A percentile compares a stretch with the other conserved stretches of the same genome.
These are phyloP conservation scores for Tethea ocularis DNA, from an alignment of 2,888 invertebrate species.

Conservation along the genomic window DNA sequence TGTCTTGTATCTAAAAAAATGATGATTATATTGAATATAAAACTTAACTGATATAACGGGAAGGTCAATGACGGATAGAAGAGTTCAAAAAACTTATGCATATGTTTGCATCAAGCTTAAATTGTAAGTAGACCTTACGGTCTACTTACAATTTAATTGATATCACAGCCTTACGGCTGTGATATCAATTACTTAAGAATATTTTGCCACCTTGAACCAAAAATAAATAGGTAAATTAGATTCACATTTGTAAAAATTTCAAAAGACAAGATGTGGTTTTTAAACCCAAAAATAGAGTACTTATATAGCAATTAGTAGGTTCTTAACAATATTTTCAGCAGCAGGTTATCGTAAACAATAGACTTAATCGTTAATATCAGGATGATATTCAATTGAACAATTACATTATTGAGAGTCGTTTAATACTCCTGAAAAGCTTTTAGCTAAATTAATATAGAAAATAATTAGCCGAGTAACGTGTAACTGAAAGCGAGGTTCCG, in stretches of 20 bases:
- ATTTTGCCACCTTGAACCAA: too few species aligned
- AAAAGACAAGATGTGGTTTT: neutral
- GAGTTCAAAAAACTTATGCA: too few species aligned
- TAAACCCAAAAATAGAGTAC: neutral
- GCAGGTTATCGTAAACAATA: constrained; percentile 38
- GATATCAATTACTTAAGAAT: too few species aligned
- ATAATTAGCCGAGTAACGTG: constrained; percentile 63
- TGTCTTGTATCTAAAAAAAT: neutral
- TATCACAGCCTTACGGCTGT: too few species aligned
- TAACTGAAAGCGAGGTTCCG: constrained; percentile 66
- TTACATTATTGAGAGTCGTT: constrained; percentile 54
- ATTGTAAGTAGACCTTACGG: too few species aligned
- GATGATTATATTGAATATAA: too few species aligned
- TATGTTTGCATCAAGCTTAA: too few species aligned
- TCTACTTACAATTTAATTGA: too few species aligned
- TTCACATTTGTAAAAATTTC: neutral
- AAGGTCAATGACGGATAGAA: too few species aligned
- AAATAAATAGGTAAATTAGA: too few species aligned
- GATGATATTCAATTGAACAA: constrained; percentile 53
- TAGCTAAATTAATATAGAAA: constrained; percentile 64
- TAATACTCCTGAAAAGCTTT: constrained; percentile 58
- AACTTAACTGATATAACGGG: too few species aligned
- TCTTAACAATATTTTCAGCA: constrained; percentile 33
- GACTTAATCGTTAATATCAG: constrained; percentile 45
- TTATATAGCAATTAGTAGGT: neutral